Evolutionary conservation across 1,140 invertebrate genomes (phyloP).

Genomic region (Bombus affinis): DNA sequence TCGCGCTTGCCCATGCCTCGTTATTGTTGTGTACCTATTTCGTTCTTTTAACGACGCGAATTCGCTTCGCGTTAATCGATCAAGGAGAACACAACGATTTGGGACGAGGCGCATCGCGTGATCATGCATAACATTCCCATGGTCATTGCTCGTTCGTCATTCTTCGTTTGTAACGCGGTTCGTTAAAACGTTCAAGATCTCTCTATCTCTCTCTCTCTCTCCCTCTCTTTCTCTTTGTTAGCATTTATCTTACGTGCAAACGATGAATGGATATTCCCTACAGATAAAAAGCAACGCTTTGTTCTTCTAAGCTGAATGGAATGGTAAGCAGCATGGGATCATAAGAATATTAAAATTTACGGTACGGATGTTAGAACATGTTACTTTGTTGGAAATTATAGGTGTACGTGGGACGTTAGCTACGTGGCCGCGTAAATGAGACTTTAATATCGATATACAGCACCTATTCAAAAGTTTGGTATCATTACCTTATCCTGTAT

Average conservation of each 20-base stretch:
- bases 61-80: slow-evolving; percentile 32
- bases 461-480: background rate
- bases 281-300: slow-evolving; percentile 5
- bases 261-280: background rate
- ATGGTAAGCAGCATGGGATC: background rate
- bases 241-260: background rate
- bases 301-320: slow-evolving; percentile 10
- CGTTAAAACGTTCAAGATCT: background rate
- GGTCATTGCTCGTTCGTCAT: slow-evolving; percentile 1
- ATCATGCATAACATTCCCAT: background rate
- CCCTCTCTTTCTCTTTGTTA: background rate
- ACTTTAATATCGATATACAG: background rate
- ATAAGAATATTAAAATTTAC: slow-evolving; percentile 5
- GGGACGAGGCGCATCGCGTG: background rate
- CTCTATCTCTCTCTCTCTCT: too few relatives aligned
- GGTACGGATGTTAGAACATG: background rate
- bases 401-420: background rate
- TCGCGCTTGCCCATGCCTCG: background rate
- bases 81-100: slow-evolving; percentile 24
- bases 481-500: background rate
- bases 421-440: background rate
- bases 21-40: slow-evolving; percentile 9
- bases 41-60: slow-evolving; percentile 28
- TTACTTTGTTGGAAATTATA: slow-evolving; percentile 8
- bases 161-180: background rate